These are phyloP conservation scores for Sisyra nigra DNA, from an alignment of 2,888 invertebrate genomes.

Conservation along the genomic window DNA sequence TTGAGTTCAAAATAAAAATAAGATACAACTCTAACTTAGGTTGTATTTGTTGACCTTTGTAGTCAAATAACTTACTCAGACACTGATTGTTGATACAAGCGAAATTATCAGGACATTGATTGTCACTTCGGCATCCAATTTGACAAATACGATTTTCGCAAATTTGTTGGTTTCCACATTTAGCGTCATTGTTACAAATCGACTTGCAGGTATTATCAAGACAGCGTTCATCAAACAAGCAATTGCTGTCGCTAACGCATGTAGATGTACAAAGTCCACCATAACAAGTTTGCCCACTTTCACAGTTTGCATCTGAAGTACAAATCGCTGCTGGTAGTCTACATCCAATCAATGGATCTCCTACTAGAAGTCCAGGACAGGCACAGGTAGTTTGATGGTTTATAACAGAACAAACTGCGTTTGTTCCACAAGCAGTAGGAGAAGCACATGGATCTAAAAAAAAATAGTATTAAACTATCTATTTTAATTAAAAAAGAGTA, in stretches of 20 bases:
- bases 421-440: slow-evolving; percentile 69
- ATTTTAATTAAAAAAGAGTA: background rate
- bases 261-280: slow-evolving; percentile 61
- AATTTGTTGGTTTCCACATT: slow-evolving; percentile 66
- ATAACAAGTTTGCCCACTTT: slow-evolving; percentile 54
- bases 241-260: slow-evolving; percentile 67
- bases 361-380: slow-evolving; percentile 54
- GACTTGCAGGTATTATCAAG: slow-evolving; percentile 67
- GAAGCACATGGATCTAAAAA: slow-evolving; percentile 48
- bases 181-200: slow-evolving; percentile 73
- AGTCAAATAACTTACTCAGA: slow-evolving; percentile 7
- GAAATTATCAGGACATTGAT: slow-evolving; percentile 54
- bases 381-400: slow-evolving; percentile 59
- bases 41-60: slow-evolving; percentile 1
- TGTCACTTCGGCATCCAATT: slow-evolving; percentile 73
- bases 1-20: no score
- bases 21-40: no score
- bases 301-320: slow-evolving; percentile 47
- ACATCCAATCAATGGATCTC: slow-evolving; percentile 60
- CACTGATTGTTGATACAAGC: slow-evolving; percentile 74
- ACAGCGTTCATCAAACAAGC: slow-evolving; percentile 74
- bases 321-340: slow-evolving; percentile 51
- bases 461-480: slow-evolving; percentile 5
- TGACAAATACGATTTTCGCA: slow-evolving; percentile 77
- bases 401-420: slow-evolving; percentile 53